Evolutionary conservation across 2,797 vertebrate species (phyloP), one percentile per base, ranked within the genome.

Genomic region (Acipenser oxyrinchus): DNA sequence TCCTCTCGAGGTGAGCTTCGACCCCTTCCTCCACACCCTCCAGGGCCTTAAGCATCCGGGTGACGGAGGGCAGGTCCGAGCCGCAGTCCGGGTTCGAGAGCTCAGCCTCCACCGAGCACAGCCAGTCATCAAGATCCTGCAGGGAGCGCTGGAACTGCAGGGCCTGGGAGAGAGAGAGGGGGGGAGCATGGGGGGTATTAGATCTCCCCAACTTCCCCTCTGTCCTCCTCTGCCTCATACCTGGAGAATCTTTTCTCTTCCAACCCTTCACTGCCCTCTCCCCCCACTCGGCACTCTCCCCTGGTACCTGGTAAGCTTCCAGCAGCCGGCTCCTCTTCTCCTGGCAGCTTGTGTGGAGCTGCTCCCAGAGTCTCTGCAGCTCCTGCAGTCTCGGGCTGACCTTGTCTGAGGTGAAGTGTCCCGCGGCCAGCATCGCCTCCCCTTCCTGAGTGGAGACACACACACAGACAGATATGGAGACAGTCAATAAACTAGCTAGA

Each of bases 1-100:
- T 77, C 8, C 81, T 69, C 57, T 89, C 81, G 6, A 79, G 73
- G 13, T 88, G 89, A 13, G 81, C 79, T 63, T 85, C 78, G 72
- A 93, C 77, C n/a, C 87, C 82, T 76, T 90, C 89, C 76, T 96
- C 94, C 74, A 94, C 69, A 1, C 87, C 88, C 51, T 86, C 84
- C 68, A 93, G 90, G 18, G 83, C 78, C 68, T 90, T 90, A 68
- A 96, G 81, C 49, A 93, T 87, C 69, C 84, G 76, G 18, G 69
- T 83, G 66, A 91, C 83, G 0, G 86, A 86, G 6, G 82, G 77
- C 70, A 92, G 77, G 75, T 92, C 89, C 7, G 69, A 79, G 6
- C 76, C 85, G 37, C 67, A 76, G 50, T 86, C 81, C 7, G 88
- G 77, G 50, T 72, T 73, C 75, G 75, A 73, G 71, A 93, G 70